Evolutionary conservation across 2,888 invertebrate species (phyloP).

Genomic region (Acanthopleura granulata): DNA sequence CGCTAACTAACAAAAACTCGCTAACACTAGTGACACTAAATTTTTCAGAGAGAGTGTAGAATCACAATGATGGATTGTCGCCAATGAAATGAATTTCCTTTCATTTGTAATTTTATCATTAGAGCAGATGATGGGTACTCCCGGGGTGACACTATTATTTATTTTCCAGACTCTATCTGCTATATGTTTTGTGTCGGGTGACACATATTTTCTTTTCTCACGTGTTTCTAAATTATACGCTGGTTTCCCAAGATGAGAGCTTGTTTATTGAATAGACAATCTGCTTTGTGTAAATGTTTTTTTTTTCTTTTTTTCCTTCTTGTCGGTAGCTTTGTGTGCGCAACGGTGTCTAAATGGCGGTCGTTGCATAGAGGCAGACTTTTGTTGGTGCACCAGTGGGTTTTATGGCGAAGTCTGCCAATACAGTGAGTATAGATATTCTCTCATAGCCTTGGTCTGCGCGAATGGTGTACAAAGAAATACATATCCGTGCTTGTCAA

Average conservation of each 20-base stretch:
- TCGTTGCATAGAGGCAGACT: conserved; percentile 83
- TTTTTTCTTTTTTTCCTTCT: background rate
- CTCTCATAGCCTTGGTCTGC: too few species aligned
- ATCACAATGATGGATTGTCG: too few species aligned
- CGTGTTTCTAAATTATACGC: background rate
- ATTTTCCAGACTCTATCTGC: too few species aligned
- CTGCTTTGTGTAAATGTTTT: background rate
- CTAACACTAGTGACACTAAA: too few species aligned
- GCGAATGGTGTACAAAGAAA: too few species aligned
- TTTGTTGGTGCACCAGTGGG: conserved; percentile 73
- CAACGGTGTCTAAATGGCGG: conserved; percentile 87
- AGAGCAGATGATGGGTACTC: background rate
- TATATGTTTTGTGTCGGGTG: too few species aligned
- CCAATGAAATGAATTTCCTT: too few species aligned
- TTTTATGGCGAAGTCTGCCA: conserved; percentile 60
- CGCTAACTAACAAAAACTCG: too few species aligned
- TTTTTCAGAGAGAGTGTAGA: too few species aligned
- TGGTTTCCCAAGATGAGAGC: background rate
- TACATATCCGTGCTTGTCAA: too few species aligned
- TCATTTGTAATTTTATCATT: conserved; percentile 11
- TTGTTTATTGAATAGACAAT: background rate
- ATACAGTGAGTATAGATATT: conserved; percentile 46
- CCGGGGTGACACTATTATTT: too few species aligned
- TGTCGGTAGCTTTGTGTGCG: conserved; percentile 79
- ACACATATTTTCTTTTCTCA: too few species aligned